Percentiles rank a stretch among this genome's conserved stretches.
Conservation (phyloP, 2,113 vertebrate species). For the Sander lucioperca region DNA sequence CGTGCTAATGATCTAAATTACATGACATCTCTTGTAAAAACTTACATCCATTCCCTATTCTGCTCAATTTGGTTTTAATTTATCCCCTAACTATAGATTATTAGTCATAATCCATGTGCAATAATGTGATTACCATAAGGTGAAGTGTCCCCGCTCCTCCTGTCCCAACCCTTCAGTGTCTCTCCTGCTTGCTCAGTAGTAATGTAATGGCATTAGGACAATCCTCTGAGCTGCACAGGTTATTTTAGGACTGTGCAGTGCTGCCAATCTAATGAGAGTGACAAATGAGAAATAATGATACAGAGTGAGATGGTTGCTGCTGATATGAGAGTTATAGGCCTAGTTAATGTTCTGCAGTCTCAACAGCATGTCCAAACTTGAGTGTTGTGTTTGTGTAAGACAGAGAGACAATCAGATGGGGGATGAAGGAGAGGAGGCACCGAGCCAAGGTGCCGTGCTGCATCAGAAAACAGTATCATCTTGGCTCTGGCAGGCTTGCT, state of each 20-base stretch:
- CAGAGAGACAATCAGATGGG: conserved; percentile 29
- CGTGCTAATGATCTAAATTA: neutral
- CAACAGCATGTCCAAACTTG: conserved; percentile 47
- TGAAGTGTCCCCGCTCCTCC: conserved; percentile 16
- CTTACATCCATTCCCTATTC: neutral
- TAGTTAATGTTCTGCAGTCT: conserved; percentile 2
- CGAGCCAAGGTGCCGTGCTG: conserved; percentile 63
- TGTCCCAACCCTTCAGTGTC: conserved; percentile 25
- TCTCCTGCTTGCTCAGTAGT: conserved; percentile 70
- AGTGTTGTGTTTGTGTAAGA: conserved; percentile 49
- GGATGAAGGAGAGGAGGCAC: conserved; percentile 34
- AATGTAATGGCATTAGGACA: conserved; percentile 80
- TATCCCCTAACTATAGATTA: conserved; percentile 13
- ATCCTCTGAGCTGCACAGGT: conserved; percentile 74
- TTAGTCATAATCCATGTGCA: conserved; percentile 53
- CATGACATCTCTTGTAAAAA: neutral
- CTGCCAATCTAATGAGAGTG: conserved; percentile 43
- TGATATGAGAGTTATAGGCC: neutral
- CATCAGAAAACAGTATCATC: conserved; percentile 52
- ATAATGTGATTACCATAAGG: conserved; percentile 55
- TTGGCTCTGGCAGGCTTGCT: conserved; percentile 29
- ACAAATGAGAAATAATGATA: conserved; percentile 6
- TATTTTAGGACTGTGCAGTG: conserved; percentile 71
- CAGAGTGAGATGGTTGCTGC: neutral
- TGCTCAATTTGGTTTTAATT: neutral